Conservation (phyloP, 1,140 invertebrate genomes). For the Macrotrachela quadricornifera region DNA sequence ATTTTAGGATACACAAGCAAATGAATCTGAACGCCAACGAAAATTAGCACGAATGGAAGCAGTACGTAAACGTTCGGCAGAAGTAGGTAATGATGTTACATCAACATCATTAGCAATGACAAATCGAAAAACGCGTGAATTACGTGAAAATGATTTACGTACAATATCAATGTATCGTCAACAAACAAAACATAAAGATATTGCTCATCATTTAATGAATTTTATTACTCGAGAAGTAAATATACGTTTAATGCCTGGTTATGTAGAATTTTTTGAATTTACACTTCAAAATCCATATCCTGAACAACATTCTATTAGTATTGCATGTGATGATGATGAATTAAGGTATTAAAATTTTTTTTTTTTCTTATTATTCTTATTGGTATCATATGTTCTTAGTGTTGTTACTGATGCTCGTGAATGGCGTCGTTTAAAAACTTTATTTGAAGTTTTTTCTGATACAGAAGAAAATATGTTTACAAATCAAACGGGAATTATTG, state of each 20-base stretch:
- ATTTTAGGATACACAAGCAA: slow-evolving; percentile 9
- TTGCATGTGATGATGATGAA: slow-evolving; percentile 17
- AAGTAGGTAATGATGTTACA: slow-evolving; percentile 7
- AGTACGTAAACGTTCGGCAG: slow-evolving; percentile 12
- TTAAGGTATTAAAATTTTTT: slow-evolving; percentile 11
- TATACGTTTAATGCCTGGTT: slow-evolving; percentile 23
- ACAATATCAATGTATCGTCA: slow-evolving; percentile 27
- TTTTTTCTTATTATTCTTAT: no score
- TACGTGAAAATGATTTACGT: slow-evolving; percentile 13
- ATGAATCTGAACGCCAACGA: slow-evolving; percentile 14
- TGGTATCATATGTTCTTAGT: no score
- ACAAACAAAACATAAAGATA: slow-evolving; percentile 29
- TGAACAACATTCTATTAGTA: slow-evolving; percentile 18
- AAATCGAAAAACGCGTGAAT: background rate
- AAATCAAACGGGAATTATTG: slow-evolving; percentile 1
- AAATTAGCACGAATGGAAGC: slow-evolving; percentile 24
- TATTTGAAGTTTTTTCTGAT: slow-evolving; percentile 20
- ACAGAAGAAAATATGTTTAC: slow-evolving; percentile 29
- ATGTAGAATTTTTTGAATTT: slow-evolving; percentile 31
- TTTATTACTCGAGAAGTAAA: slow-evolving; percentile 26
- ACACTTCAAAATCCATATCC: slow-evolving; percentile 29
- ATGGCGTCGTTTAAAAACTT: slow-evolving; percentile 27
- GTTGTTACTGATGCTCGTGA: slow-evolving; percentile 25
- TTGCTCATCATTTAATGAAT: slow-evolving; percentile 25
- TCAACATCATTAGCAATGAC: slow-evolving; percentile 16